Conservation (phyloP, 2,797 vertebrate genomes). For the Acipenser ruthenus region DNA sequence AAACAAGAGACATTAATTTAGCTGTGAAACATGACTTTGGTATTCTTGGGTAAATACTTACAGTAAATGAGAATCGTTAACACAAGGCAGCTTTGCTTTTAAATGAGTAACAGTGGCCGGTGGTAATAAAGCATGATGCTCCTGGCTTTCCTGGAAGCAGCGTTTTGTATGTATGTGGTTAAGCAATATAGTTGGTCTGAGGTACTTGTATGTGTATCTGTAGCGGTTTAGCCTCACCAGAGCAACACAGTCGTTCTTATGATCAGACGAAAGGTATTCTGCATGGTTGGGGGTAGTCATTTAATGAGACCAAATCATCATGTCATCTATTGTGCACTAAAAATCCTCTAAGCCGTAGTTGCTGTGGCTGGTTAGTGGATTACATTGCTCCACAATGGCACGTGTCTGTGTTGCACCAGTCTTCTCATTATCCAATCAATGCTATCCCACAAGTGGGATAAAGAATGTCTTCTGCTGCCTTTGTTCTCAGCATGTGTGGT, state of each 20-base stretch:
- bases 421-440: conserved; percentile 54
- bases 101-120: background rate
- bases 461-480: conserved; percentile 44
- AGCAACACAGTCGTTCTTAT: background rate
- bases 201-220: background rate
- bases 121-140: background rate
- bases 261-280: background rate
- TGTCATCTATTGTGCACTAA: too few relatives aligned
- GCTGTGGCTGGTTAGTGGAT: conserved; percentile 21
- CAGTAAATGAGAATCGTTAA: conserved; percentile 12
- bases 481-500: conserved; percentile 47
- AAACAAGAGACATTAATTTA: background rate
- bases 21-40: conserved; percentile 9
- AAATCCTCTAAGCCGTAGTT: background rate
- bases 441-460: conserved; percentile 50
- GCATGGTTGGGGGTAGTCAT: background rate
- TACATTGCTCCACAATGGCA: conserved; percentile 42
- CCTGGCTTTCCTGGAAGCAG: conserved; percentile 17
- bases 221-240: background rate
- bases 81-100: conserved; percentile 11
- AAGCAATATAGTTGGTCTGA: background rate
- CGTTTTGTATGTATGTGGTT: conserved; percentile 10
- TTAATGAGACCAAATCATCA: too few relatives aligned
- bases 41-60: conserved; percentile 18
- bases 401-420: conserved; percentile 39